Evolutionary conservation across 2,797 vertebrate genomes (phyloP), one percentile per base, ranked within the genome.

Genomic region (Melanotaenia boesemani): DNA sequence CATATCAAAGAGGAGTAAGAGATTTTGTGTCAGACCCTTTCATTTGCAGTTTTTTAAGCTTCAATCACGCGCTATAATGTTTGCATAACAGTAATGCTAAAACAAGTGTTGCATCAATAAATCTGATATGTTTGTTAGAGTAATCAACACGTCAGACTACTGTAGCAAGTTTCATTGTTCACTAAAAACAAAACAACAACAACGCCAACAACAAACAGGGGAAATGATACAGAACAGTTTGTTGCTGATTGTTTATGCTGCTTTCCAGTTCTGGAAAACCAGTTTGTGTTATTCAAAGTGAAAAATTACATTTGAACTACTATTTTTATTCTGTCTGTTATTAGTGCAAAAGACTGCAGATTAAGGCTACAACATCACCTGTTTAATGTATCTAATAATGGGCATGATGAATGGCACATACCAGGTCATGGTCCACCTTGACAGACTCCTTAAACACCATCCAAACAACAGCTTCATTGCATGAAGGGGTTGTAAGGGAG

Each of bases 391-490:
- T 7, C 1, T 16, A 3, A 50, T 22, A 36, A 20, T 57, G 13
- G 13, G 0, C 18, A 46, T 37, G 16, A 30, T 22, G 22, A 76
- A 30, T 13, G 7, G n/a, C 3, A 81, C 91, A 0, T 86, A 95
- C 94, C 91, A 94, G 72, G 0, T 74, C 10, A 5, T 67, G 22
- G 34, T 92, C 88, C 77, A 95, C 70, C 65, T 85, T 93, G 39
- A 95, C 16, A 1, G 92, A 5, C 4, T 94, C 72, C 81, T 93
- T 92, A 30, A 95, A 95, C 6, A 95, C 41, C 0, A 94, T 94
- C 94, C 95, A 95, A 3, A 94, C 83, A 70, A 95, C 94, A 0
- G 77, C 91, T 77, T 95, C 91, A 1, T 92, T 82, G 69, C 94
- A 95, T 0, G 6, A 7, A 2, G 95, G 95, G 0, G 93, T 94